Evolutionary conservation across 1,140 invertebrate species (phyloP).

Genomic region (Temnothorax curvispinosus): DNA sequence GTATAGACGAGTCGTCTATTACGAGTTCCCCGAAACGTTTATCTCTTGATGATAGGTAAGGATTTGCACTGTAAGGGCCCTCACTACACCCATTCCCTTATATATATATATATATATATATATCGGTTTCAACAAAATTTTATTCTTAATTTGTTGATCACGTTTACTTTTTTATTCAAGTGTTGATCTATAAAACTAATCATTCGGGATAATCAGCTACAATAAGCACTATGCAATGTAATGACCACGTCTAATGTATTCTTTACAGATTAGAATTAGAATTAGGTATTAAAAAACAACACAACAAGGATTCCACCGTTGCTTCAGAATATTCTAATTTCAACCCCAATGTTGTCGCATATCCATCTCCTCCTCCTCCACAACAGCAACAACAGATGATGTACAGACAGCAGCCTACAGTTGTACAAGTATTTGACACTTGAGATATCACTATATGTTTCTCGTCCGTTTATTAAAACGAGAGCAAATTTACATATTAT

Average conservation of each 20-base stretch:
- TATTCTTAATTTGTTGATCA: not conserved
- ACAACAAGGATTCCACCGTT: constrained; percentile 63
- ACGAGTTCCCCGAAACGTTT: constrained; percentile 83
- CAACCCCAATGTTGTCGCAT: constrained; percentile 61
- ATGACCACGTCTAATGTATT: constrained; percentile 3
- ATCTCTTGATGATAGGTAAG: constrained; percentile 84
- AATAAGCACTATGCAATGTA: not conserved
- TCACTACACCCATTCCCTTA: too few relatives aligned
- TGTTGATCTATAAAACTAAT: not conserved
- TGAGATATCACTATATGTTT: not conserved
- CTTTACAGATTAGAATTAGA: constrained; percentile 81
- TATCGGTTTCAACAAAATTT: not conserved
- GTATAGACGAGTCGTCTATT: constrained; percentile 78
- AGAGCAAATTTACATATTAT: not conserved
- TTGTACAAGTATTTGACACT: constrained; percentile 79
- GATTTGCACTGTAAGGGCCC: not conserved
- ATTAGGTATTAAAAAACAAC: constrained; percentile 83
- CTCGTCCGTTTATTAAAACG: not conserved
- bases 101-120: too few relatives aligned
- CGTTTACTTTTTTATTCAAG: not conserved
- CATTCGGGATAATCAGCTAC: not conserved
- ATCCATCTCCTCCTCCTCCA: constrained; percentile 71
- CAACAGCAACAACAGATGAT: constrained; percentile 74
- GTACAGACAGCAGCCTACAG: constrained; percentile 81
- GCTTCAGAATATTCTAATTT: constrained; percentile 64